phyloP scores from a whole-genome alignment of 2,888 invertebrate genomes.

The Catocala nupta region DNA sequence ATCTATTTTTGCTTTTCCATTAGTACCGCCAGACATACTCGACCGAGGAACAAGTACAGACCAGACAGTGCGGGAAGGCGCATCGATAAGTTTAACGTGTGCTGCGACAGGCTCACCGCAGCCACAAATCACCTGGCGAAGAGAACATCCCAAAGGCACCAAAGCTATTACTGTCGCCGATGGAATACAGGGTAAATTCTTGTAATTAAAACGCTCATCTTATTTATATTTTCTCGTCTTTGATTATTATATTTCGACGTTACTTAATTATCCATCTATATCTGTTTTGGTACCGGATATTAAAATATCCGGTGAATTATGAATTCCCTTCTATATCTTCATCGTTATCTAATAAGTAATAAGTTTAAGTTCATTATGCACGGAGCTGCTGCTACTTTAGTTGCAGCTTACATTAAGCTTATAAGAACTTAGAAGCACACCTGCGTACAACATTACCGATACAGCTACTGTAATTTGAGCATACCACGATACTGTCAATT shows the following conservation, averaged over 20 bases:
- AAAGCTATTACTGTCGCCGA: constrained; percentile 90
- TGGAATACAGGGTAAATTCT: constrained; percentile 88
- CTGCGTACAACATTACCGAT: constrained; percentile 8
- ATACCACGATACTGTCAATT: constrained; percentile 1
- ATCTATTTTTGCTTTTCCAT: constrained; percentile 28
- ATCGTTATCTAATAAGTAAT: too few relatives aligned
- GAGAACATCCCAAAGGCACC: constrained; percentile 93
- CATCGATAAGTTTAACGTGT: constrained; percentile 94
- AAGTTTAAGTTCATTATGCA: constrained; percentile 14
- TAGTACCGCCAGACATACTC: constrained; percentile 94
- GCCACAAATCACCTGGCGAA: constrained; percentile 95
- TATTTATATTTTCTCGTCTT: too few relatives aligned
- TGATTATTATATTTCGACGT: too few relatives aligned
- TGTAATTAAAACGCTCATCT: neutral
- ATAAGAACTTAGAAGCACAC: constrained; percentile 15
- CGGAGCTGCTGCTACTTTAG: constrained; percentile 6
- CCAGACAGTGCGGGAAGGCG: constrained; percentile 95
- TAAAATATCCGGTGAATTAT: too few relatives aligned
- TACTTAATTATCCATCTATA: too few relatives aligned
- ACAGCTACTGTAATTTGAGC: neutral
- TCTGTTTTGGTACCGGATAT: too few relatives aligned
- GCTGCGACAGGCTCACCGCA: constrained; percentile 96
- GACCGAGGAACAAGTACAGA: constrained; percentile 95
- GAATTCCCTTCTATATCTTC: too few relatives aligned
- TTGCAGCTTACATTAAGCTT: constrained; percentile 15